These are phyloP conservation scores for Thyatira batis DNA, from an alignment of 2,888 invertebrate genomes.

Conservation along the genomic window DNA sequence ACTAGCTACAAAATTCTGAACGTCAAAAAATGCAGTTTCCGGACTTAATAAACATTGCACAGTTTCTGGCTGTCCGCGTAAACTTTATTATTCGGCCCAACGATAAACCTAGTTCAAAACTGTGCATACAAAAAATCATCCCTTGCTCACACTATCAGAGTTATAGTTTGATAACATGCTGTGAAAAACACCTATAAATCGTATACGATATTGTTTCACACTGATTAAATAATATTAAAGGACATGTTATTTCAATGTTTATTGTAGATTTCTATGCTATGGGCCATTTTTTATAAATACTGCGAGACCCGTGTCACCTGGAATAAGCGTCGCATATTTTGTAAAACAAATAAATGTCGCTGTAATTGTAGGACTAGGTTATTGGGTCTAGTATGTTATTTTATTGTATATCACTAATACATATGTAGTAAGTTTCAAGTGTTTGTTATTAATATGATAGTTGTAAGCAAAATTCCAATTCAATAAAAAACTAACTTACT, in stretches of 20 bases:
- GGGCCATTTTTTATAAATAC: conserved; percentile 20
- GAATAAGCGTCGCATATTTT: conserved; percentile 34
- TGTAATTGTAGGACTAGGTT: conserved; percentile 35
- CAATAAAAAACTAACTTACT: no score
- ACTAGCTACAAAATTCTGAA: conserved; percentile 14
- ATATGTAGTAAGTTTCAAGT: no score
- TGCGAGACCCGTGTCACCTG: conserved; percentile 41
- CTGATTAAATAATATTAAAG: no score
- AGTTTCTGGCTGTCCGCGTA: conserved; percentile 36
- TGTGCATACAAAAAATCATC: no score
- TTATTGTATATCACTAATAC: conserved; percentile 5
- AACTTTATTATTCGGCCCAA: conserved; percentile 50
- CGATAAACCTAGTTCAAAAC: neutral
- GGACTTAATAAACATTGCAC: conserved; percentile 49
- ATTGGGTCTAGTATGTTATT: conserved; percentile 10
- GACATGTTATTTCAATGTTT: no score
- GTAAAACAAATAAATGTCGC: conserved; percentile 47
- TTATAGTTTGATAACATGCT: no score
- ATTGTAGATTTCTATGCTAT: neutral
- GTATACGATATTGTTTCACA: no score
- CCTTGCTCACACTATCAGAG: no score
- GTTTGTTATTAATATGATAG: no score
- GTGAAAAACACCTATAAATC: no score
- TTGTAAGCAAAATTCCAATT: no score
- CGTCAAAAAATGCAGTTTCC: conserved; percentile 28